Conservation (phyloP, 1,140 invertebrate genomes). For the Hermatobates lingyangjiaoensis region DNA sequence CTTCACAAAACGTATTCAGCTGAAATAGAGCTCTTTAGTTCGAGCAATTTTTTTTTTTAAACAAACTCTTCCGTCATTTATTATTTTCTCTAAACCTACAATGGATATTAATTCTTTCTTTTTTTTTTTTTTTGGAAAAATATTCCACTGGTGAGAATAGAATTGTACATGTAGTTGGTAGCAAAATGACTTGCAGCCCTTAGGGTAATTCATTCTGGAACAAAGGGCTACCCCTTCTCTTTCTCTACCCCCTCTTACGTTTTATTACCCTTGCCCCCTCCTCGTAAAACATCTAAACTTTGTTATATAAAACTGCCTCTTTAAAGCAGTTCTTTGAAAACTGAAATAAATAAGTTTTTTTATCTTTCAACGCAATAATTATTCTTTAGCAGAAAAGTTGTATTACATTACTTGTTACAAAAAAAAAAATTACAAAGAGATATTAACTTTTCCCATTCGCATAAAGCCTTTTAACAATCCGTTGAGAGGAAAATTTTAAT, state of each 20-base stretch:
- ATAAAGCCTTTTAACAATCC: too few species aligned
- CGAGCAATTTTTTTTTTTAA: too few species aligned
- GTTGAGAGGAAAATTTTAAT: too few species aligned
- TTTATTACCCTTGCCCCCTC: slow-evolving; percentile 4
- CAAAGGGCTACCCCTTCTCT: too few species aligned
- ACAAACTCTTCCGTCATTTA: too few species aligned
- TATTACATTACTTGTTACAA: background rate
- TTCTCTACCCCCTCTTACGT: background rate
- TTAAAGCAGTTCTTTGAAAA: slow-evolving; percentile 5
- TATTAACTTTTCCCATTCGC: too few species aligned
- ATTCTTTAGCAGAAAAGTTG: background rate
- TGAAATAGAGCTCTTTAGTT: too few species aligned
- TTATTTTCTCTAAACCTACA: too few species aligned
- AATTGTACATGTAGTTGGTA: background rate
- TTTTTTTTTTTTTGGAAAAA: too few species aligned
- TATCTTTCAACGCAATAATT: background rate
- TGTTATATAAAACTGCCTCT: slow-evolving; percentile 5
- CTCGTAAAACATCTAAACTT: slow-evolving; percentile 6
- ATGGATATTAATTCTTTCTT: too few species aligned
- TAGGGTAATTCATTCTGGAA: slow-evolving; percentile 1
- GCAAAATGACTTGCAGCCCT: background rate
- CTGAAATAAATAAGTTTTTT: slow-evolving; percentile 3
- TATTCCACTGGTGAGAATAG: background rate
- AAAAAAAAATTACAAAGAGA: too few species aligned
- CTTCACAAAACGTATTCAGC: too few species aligned